Evolutionary conservation across 2,797 vertebrate genomes (phyloP).

Genomic region (Myotis pilosus): DNA sequence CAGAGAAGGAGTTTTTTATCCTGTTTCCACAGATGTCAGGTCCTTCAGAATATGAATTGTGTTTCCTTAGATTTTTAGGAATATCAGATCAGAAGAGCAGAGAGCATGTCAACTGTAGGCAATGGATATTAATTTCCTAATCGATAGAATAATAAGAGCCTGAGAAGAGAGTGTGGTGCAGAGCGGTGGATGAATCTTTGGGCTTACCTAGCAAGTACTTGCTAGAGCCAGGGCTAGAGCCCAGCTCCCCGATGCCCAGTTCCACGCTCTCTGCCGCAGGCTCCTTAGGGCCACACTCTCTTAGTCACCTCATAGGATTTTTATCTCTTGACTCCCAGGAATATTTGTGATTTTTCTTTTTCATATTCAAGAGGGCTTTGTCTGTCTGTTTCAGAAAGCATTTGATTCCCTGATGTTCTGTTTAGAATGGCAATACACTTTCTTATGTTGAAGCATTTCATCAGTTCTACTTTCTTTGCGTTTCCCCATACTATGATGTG

Average conservation of each 20-base stretch:
- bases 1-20: not conserved
- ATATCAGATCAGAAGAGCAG: not conserved
- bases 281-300: not conserved
- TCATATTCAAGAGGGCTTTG: not conserved
- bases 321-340: not conserved
- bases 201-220: not conserved
- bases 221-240: not conserved
- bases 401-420: not conserved
- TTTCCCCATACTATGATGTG: not conserved
- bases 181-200: too few relatives aligned
- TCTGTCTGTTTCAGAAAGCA: not conserved
- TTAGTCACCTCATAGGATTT: not conserved
- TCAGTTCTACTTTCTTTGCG: not conserved
- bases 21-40: not conserved
- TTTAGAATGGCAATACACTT: not conserved
- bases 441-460: not conserved
- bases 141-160: not conserved
- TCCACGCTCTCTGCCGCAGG: not conserved
- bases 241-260: not conserved
- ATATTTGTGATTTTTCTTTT: constrained; percentile 3
- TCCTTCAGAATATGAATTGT: not conserved
- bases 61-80: not conserved
- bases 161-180: not conserved
- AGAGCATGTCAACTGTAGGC: not conserved
- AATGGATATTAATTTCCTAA: not conserved